phyloP scores from a whole-genome alignment of 2,113 vertebrate species.

The Tragelaphus scriptus region DNA sequence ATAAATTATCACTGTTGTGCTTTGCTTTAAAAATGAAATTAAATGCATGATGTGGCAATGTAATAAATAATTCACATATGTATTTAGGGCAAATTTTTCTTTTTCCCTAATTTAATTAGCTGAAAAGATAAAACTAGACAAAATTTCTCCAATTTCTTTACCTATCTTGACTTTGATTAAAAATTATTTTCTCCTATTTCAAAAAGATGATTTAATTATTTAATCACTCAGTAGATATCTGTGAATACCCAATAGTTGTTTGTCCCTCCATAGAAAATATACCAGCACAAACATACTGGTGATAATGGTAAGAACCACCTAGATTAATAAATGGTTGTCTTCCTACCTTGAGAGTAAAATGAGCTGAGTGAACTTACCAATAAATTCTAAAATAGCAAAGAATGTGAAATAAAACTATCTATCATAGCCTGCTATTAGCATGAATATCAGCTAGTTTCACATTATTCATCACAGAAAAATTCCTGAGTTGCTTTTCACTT shows the following conservation, averaged over 20 bases:
- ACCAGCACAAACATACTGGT: not conserved
- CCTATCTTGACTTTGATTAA: not conserved
- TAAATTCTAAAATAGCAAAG: conserved; percentile 6
- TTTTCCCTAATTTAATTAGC: not conserved
- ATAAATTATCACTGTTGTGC: not conserved
- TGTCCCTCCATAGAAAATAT: conserved; percentile 37
- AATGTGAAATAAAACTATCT: not conserved
- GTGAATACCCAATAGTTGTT: not conserved
- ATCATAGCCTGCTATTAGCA: not conserved
- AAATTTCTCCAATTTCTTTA: not conserved
- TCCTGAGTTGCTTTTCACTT: not conserved
- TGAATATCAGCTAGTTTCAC: conserved; percentile 44
- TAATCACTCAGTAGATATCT: not conserved
- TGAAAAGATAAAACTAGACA: conserved; percentile 48
- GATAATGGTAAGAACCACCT: not conserved
- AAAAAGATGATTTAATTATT: not conserved
- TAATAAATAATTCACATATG: conserved; percentile 29
- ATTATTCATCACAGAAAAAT: conserved; percentile 26
- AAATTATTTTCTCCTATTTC: not conserved
- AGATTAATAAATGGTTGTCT: conserved; percentile 10
- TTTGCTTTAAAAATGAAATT: conserved; percentile 39
- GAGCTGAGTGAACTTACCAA: not conserved
- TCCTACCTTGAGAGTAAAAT: not conserved
- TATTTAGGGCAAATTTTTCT: not conserved
- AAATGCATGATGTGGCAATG: not conserved